A percentile compares a stretch with the other conserved stretches of the same genome.
Conservation (phyloP, 2,113 vertebrate genomes). For the Cavia aperea region DNA sequence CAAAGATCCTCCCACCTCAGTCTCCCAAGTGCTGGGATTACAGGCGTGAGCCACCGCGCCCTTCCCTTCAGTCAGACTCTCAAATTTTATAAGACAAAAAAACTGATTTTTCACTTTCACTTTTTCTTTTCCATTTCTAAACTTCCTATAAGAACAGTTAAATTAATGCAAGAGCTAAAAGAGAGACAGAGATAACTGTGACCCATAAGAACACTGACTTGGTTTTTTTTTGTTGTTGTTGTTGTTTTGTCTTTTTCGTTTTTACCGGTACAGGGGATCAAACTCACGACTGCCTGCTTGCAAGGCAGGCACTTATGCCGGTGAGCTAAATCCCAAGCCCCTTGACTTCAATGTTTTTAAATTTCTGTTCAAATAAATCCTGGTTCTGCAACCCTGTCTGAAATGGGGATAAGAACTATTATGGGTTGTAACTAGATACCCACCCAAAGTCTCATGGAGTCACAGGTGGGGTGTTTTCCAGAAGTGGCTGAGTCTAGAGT, state of each 20-base stretch:
- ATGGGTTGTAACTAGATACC: not conserved
- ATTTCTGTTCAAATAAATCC: not conserved
- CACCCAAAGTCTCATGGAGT: not conserved
- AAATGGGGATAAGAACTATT: not conserved
- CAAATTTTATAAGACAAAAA: not conserved
- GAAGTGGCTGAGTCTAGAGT: not conserved
- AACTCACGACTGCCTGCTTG: too few species aligned
- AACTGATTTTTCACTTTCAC: not conserved
- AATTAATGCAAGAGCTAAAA: not conserved
- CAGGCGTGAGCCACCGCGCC: too few species aligned
- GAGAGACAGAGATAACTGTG: not conserved
- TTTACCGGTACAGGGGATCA: too few species aligned
- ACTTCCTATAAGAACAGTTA: not conserved
- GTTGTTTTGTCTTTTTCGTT: too few species aligned
- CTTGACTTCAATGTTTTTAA: not conserved
- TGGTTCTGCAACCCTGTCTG: not conserved
- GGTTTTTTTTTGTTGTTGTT: too few species aligned
- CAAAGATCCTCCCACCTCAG: too few species aligned
- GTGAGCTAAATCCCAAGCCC: too few species aligned
- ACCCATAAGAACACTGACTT: not conserved
- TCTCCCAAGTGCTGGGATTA: too few species aligned
- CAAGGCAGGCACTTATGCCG: too few species aligned
- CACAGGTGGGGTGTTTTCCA: not conserved
- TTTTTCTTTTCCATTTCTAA: conserved; percentile 4
- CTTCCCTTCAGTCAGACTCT: not conserved